phyloP scores from a whole-genome alignment of 2,113 vertebrate species.

The Epinephelus cyanopodus region DNA sequence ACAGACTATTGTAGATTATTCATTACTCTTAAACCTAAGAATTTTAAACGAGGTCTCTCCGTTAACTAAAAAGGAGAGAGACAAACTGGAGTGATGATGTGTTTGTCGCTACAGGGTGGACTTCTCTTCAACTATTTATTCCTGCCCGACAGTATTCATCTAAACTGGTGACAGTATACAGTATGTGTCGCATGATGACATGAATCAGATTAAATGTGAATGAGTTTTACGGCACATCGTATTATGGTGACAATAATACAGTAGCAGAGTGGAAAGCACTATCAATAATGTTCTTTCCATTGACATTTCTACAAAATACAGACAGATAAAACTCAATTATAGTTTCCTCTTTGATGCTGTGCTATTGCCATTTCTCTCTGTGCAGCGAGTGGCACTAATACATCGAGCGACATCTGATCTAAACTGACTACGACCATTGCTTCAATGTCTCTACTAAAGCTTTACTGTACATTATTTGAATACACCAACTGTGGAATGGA shows the following conservation, averaged over 20 bases:
- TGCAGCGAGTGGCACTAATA: conserved; percentile 38
- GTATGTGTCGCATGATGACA: conserved; percentile 44
- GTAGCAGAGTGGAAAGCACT: conserved; percentile 32
- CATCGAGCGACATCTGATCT: conserved; percentile 37
- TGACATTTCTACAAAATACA: conserved; percentile 51
- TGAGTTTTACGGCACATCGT: conserved; percentile 51
- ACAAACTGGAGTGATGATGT: background rate
- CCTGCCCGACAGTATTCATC: conserved; percentile 36
- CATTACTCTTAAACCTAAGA: background rate
- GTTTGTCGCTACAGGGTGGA: conserved; percentile 3
- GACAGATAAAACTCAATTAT: conserved; percentile 33
- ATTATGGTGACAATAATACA: conserved; percentile 43
- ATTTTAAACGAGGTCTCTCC: background rate
- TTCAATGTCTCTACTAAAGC: conserved; percentile 48
- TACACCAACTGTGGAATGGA: conserved; percentile 43
- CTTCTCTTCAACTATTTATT: conserved; percentile 3
- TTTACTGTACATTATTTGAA: conserved; percentile 57
- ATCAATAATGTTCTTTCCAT: conserved; percentile 7
- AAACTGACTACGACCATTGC: conserved; percentile 32
- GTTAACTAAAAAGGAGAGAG: background rate
- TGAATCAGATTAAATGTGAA: conserved; percentile 41
- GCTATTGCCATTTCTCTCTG: conserved; percentile 34
- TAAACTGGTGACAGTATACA: conserved; percentile 34
- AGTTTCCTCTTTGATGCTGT: conserved; percentile 41
- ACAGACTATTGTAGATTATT: background rate